Evolutionary conservation across 1,140 invertebrate species (phyloP).

Genomic region (Asbolus verrucosus): DNA sequence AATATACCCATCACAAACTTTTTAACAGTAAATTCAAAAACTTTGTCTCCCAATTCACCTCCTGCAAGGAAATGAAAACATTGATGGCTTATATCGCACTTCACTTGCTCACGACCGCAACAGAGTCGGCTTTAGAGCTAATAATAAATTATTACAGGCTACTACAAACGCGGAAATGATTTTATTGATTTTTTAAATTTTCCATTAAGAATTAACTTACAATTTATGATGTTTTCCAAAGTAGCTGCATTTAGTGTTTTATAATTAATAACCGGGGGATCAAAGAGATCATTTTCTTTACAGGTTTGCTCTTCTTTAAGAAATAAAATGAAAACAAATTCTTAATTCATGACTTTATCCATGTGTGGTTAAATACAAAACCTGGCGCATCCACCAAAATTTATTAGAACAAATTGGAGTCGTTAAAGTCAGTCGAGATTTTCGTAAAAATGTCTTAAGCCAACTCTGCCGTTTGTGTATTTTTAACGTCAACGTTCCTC

Average conservation of each 20-base stretch:
- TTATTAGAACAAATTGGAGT: too few relatives aligned
- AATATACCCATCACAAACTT: too few relatives aligned
- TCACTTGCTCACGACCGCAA: too few relatives aligned
- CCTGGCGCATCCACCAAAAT: slow-evolving; percentile 15
- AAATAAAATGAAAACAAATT: too few relatives aligned
- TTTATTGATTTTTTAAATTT: neutral
- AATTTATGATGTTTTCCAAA: neutral
- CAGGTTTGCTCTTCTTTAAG: too few relatives aligned
- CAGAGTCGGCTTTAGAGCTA: slow-evolving; percentile 14
- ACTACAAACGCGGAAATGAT: neutral
- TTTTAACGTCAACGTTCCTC: slow-evolving; percentile 3
- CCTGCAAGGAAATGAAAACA: slow-evolving; percentile 10
- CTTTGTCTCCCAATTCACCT: slow-evolving; percentile 16
- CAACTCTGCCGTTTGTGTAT: neutral
- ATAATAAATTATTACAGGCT: too few relatives aligned
- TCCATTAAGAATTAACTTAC: neutral
- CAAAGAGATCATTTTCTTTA: too few relatives aligned
- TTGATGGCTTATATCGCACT: neutral
- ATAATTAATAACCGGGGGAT: too few relatives aligned
- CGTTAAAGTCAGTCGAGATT: too few relatives aligned
- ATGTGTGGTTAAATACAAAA: too few relatives aligned
- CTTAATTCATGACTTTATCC: too few relatives aligned
- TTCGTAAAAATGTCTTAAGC: slow-evolving; percentile 5
- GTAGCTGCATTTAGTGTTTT: too few relatives aligned
- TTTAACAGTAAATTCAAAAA: neutral